Evolutionary conservation across 2,113 vertebrate species (phyloP), one percentile per base, ranked within the genome.

Genomic region (Columba livia): DNA sequence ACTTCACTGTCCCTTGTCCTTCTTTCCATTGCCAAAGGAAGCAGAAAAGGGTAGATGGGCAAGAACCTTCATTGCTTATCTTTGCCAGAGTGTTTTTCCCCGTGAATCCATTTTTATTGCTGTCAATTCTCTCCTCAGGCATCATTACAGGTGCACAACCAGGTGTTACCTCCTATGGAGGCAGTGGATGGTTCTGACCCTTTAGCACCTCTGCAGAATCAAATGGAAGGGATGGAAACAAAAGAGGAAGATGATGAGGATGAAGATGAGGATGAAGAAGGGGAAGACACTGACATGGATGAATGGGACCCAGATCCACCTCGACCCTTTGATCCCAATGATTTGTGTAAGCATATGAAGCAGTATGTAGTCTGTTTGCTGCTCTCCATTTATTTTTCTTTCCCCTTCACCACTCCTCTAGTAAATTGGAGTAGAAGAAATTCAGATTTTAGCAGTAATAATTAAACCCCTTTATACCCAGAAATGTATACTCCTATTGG

Each of bases 191-290:
- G 98, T 67, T 96, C 98, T 61, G 98, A 99, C 95, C 98, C 99
- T 32, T 97, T 99, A 57, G 96, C 91, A 47, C 90, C 98, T 66
- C 96, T 98, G 81, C 98, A 98, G 88, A 98, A 98, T 90, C 98
- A 99, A 7, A 99, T 99, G 95, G 98, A 97, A 65, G 98, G 98
- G 20, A 98, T 99, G 60, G 99, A 99, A 66, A 98, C 98, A 15
- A 99, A 99, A 47, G 99, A 98, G 81, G 98, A 99, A 74, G 99
- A 99, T 2, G 99, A 99, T 2, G 98, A 99, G 13, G 99, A 99
- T 1, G 98, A 98, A 8, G 99, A 99, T 3, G 99, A 98, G 32
- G 96, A 99, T 0, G 99, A 99, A 10, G 99, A 98, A 4, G 98
- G 97, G 13, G 98, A 99, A 58, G 99, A 99, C 88, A 99, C 99